These are phyloP conservation scores for Xiphias gladius DNA, from an alignment of 2,113 vertebrate species.

Conservation along the genomic window DNA sequence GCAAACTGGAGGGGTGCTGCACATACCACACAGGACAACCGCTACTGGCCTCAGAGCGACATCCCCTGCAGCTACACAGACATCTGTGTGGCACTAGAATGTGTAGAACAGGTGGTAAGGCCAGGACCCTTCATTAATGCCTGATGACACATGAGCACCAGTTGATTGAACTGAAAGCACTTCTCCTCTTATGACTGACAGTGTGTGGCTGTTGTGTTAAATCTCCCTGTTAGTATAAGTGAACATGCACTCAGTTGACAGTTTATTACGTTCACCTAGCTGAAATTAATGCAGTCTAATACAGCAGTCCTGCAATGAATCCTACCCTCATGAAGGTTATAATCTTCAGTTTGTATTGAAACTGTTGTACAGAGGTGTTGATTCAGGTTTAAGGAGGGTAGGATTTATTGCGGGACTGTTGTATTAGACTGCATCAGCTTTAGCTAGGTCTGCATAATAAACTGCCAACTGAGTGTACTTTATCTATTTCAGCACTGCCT, in stretches of 20 bases:
- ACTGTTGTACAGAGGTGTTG: not conserved
- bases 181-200: constrained; percentile 11
- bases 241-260: not conserved
- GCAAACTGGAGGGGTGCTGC: constrained; percentile 19
- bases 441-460: not conserved
- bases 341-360: not conserved
- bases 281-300: not conserved
- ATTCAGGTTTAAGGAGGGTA: not conserved
- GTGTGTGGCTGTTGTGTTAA: not conserved
- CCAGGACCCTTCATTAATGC: constrained; percentile 69
- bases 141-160: constrained; percentile 62
- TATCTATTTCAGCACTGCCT: not conserved
- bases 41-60: constrained; percentile 24
- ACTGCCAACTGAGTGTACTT: not conserved
- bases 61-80: constrained; percentile 54
- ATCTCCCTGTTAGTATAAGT: not conserved
- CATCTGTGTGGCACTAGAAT: constrained; percentile 62
- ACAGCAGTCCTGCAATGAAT: not conserved
- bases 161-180: constrained; percentile 32
- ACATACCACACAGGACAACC: constrained; percentile 26
- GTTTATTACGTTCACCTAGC: not conserved
- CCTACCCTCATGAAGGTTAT: not conserved
- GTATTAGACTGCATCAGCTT: too few relatives aligned
- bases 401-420: too few relatives aligned
- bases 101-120: constrained; percentile 67